A percentile compares a stretch with the other conserved stretches of the same genome.
Evolutionary conservation across 2,888 invertebrate species (phyloP).

Genomic region (Ypsolopha scabrella): DNA sequence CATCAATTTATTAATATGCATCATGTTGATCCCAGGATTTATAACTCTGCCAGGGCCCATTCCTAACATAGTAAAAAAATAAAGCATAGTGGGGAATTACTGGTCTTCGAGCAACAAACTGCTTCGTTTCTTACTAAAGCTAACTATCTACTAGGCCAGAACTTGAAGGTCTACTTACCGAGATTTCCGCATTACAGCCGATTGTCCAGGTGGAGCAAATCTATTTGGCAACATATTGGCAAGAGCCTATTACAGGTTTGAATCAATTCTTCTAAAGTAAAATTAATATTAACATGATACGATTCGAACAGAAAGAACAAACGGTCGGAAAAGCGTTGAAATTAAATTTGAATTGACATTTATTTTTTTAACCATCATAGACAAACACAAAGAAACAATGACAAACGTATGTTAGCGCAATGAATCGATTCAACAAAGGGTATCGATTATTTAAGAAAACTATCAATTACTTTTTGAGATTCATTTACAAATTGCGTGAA

Average conservation of each 20-base stretch:
- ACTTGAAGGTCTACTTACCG: slow-evolving; percentile 23
- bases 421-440: neutral
- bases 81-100: no score
- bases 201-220: slow-evolving; percentile 25
- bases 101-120: no score
- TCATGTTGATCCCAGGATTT: no score
- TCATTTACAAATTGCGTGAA: slow-evolving; percentile 36
- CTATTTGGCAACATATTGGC: slow-evolving; percentile 33
- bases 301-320: neutral
- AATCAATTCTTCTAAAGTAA: slow-evolving; percentile 1
- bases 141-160: no score
- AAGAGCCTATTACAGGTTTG: neutral
- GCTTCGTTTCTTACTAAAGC: no score
- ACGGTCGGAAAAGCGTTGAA: neutral
- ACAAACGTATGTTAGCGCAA: neutral
- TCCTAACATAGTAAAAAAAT: no score
- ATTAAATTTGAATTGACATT: neutral
- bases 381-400: neutral
- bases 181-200: slow-evolving; percentile 38
- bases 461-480: slow-evolving; percentile 31
- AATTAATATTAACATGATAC: neutral
- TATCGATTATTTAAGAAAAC: slow-evolving; percentile 9
- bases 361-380: neutral
- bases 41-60: no score
- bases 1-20: no score